Conservation (phyloP, 92 coral and sea anemone species). For the Palythoa grandis region DNA sequence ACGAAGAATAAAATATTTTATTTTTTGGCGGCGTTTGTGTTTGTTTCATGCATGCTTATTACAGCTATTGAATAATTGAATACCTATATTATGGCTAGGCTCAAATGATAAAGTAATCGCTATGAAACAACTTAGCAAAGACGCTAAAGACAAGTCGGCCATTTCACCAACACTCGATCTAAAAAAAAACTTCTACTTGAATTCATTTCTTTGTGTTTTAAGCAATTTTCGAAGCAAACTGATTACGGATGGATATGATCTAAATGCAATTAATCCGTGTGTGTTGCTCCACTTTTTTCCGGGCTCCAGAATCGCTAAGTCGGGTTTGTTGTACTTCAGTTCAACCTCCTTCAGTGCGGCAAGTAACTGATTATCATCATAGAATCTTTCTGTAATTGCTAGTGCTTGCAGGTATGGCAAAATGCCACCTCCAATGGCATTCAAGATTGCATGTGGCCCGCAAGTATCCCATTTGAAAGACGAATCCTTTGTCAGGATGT, state of each 20-base stretch:
- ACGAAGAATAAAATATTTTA: too few relatives aligned
- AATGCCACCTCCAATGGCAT: conserved; percentile 72
- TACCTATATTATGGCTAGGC: too few relatives aligned
- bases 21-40: too few relatives aligned
- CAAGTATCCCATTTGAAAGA: conserved; percentile 86
- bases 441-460: conserved; percentile 77
- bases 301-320: conserved; percentile 26
- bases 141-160: not conserved
- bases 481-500: conserved; percentile 67
- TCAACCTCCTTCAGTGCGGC: conserved; percentile 47
- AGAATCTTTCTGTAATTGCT: conserved; percentile 25
- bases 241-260: conserved; percentile 26
- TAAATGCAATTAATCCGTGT: conserved; percentile 70
- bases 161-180: not conserved
- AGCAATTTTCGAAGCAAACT: conserved; percentile 10
- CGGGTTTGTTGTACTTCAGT: conserved; percentile 63
- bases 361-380: conserved; percentile 9
- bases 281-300: conserved; percentile 73
- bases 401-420: conserved; percentile 50
- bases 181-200: not conserved
- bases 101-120: too few relatives aligned
- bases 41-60: too few relatives aligned
- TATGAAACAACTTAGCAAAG: too few relatives aligned
- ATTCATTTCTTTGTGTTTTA: not conserved
- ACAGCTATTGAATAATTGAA: too few relatives aligned